These are phyloP conservation scores for Oligia latruncula DNA, from an alignment of 2,888 invertebrate species.

Conservation along the genomic window DNA sequence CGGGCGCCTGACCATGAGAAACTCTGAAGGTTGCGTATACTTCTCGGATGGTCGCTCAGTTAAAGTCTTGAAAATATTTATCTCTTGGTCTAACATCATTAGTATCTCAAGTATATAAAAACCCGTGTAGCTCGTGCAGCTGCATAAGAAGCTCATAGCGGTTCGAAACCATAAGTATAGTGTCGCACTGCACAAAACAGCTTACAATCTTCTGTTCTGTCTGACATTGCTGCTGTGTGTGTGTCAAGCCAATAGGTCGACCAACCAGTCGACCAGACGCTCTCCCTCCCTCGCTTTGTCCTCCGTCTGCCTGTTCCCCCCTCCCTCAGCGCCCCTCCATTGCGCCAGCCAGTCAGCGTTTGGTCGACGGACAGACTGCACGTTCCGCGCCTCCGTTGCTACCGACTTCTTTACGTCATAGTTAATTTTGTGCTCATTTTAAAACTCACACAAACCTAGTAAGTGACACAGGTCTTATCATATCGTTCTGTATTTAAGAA, in stretches of 20 bases:
- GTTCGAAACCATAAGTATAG: conserved; percentile 56
- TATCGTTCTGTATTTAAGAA: conserved; percentile 59
- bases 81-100: conserved; percentile 26
- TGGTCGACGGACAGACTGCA: conserved; percentile 71
- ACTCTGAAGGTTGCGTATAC: conserved; percentile 83
- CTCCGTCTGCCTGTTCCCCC: conserved; percentile 79
- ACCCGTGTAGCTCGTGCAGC: conserved; percentile 21
- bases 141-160: conserved; percentile 60
- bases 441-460: conserved; percentile 78
- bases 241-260: conserved; percentile 88
- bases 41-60: conserved; percentile 73
- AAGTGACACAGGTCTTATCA: conserved; percentile 79
- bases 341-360: conserved; percentile 87
- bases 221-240: conserved; percentile 81
- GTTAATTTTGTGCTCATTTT: conserved; percentile 84
- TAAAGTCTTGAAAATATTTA: conserved; percentile 41
- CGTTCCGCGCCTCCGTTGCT: conserved; percentile 68
- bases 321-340: conserved; percentile 76
- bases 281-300: conserved; percentile 87
- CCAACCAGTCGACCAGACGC: conserved; percentile 89
- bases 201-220: conserved; percentile 82
- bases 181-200: conserved; percentile 80
- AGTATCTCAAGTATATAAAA: conserved; percentile 24
- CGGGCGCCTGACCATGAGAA: conserved; percentile 85
- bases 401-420: conserved; percentile 85